These are phyloP conservation scores for Apostichopus californicus DNA, from an alignment of 35 echinoderm and acorn worm species.

Conservation along the genomic window DNA sequence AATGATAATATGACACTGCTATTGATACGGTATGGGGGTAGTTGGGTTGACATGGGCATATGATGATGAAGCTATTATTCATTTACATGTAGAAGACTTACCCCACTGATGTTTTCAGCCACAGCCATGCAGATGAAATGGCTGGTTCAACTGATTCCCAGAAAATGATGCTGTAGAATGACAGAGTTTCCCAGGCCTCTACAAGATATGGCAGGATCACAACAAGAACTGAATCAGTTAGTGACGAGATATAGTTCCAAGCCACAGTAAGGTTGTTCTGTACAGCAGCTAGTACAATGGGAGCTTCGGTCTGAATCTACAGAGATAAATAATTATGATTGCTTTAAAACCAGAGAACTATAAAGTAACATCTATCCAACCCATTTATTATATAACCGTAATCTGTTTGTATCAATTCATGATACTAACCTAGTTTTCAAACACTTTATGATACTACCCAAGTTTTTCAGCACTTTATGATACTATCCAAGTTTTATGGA, in stretches of 20 bases:
- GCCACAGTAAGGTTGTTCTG: constrained; percentile 2
- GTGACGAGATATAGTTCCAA: background rate
- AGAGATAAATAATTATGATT: background rate
- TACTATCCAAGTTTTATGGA: too few relatives aligned
- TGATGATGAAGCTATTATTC: too few relatives aligned
- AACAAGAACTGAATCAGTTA: background rate
- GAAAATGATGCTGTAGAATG: constrained; percentile 35
- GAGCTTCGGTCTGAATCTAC: constrained; percentile 31
- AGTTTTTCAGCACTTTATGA: too few relatives aligned
- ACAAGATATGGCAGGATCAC: constrained; percentile 19
- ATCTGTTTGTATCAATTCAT: too few relatives aligned
- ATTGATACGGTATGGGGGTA: too few relatives aligned
- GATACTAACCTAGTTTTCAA: too few relatives aligned
- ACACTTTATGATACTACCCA: too few relatives aligned
- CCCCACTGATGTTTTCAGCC: constrained; percentile 56
- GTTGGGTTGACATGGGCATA: too few relatives aligned
- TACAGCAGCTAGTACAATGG: constrained; percentile 40
- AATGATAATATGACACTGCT: too few relatives aligned
- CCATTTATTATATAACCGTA: too few relatives aligned
- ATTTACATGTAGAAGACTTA: background rate
- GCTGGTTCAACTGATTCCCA: constrained; percentile 57
- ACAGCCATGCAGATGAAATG: constrained; percentile 37
- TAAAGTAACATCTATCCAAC: background rate
- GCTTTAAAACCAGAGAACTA: too few relatives aligned
- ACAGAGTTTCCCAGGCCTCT: constrained; percentile 43